Percentiles rank a stretch among this genome's conserved stretches.
phyloP scores from a whole-genome alignment of 1,140 invertebrate species.

The Papilio polytes region DNA sequence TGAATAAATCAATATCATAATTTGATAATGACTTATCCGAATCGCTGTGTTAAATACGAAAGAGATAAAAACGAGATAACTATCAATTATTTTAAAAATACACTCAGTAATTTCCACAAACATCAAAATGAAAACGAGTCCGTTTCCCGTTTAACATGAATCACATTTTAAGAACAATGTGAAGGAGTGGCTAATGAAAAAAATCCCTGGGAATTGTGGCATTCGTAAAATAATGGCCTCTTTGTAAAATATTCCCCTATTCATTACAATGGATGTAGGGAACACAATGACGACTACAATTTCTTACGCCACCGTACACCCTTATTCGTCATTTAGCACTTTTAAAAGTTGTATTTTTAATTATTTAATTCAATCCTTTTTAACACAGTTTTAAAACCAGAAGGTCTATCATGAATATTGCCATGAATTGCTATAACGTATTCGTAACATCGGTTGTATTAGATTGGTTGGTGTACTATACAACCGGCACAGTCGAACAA shows the following conservation, averaged over 20 bases:
- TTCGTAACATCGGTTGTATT: too few species aligned
- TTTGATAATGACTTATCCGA: too few species aligned
- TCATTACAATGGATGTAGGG: conserved; percentile 56
- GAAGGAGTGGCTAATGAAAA: conserved; percentile 45
- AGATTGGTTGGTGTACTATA: too few species aligned
- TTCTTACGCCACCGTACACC: conserved; percentile 41
- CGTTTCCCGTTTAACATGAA: conserved; percentile 34
- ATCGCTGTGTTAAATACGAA: too few species aligned
- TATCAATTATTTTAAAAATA: neutral
- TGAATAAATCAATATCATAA: too few species aligned
- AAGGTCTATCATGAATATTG: too few species aligned
- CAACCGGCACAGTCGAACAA: too few species aligned
- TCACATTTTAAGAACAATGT: conserved; percentile 48
- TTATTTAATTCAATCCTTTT: conserved; percentile 39
- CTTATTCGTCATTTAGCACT: conserved; percentile 38
- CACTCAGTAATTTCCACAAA: neutral
- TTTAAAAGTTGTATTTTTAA: conserved; percentile 38
- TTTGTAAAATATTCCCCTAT: conserved; percentile 53
- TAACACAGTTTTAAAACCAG: too few species aligned
- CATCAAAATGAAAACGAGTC: neutral
- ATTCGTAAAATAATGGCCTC: conserved; percentile 53
- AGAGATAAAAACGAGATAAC: too few species aligned
- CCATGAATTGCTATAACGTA: too few species aligned
- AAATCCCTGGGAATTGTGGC: conserved; percentile 44
- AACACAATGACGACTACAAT: conserved; percentile 51